Base-by-base conservation (phyloP, 2,888 invertebrate species). In the Trisateles emortualis region DNA sequence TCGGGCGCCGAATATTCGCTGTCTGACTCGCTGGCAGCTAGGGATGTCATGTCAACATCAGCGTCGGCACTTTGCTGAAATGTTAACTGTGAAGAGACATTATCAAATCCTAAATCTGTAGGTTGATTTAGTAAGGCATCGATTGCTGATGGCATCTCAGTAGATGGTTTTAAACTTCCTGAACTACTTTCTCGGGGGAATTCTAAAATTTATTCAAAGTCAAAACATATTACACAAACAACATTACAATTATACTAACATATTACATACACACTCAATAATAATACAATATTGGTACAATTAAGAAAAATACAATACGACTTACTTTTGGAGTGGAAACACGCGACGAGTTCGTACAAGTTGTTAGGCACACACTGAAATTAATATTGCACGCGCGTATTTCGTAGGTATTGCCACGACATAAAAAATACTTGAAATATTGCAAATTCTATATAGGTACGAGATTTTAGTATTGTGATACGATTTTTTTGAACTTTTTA, bases 51-150 rank as follows among this genome's bases (percentile, higher is more conserved):
- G n/a, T 22, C 14, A 22, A 24, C 14, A 22, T 24, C 17, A 41
- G 14, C 22, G 22, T 17, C 40, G 40, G 26, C 14, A 17, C 14
- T 29, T 24, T 41, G 24, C 29, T 22, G 17, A 9, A 22, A 41
- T 14, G 29, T 41, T n/a, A 10, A 40, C 13, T 40, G 22, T 40
- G 16, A 29, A 22, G 10, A 29, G 10, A 22, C 41, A 41, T 41
- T 39, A 26, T 26, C 26, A 30, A 30, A 30, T n/a, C 30, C 30
- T 11, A 30, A 30, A 11, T 30, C 30, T 30, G 30, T 11, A 30
- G 30, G 11, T 30, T 30, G n/a, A 30, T n/a, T 30, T 11, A 11
- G 30, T 30, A 11, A n/a, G 11, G 30, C n/a, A 30, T 30, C 30
- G 30, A 30, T 30, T 30, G 3, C 30, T 30, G 11, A 30, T 11